Conservation (phyloP, 92 coral and sea anemone species). For the Desmophyllum pertusum region DNA sequence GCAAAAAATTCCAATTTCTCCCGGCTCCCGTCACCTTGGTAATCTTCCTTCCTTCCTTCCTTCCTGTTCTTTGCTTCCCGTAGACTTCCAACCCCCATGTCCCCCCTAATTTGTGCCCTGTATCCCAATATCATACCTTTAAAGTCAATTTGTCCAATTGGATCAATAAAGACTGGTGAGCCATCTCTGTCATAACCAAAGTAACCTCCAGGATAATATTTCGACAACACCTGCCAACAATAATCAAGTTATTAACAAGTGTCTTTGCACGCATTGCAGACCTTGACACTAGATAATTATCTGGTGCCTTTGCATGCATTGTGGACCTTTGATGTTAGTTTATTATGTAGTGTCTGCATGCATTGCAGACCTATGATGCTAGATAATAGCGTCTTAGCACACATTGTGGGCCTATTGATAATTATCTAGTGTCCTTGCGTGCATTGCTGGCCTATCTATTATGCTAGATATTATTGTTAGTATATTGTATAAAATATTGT, state of each 20-base stretch:
- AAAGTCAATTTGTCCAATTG: conserved; percentile 84
- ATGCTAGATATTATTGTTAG: too few species aligned
- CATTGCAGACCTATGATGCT: too few species aligned
- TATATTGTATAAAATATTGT: background rate
- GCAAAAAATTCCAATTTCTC: background rate
- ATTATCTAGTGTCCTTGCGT: too few species aligned
- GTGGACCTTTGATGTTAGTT: too few species aligned
- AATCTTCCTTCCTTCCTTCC: background rate
- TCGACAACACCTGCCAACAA: conserved; percentile 59
- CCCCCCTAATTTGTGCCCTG: background rate
- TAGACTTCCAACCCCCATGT: background rate
- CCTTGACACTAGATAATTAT: too few species aligned
- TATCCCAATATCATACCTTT: conserved; percentile 48
- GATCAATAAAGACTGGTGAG: conserved; percentile 79
- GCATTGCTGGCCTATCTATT: too few species aligned
- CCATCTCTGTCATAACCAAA: conserved; percentile 84
- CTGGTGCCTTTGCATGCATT: too few species aligned
- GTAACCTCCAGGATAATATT: conserved; percentile 81
- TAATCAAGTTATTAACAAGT: background rate
- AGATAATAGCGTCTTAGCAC: too few species aligned
- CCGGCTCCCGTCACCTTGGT: too few species aligned
- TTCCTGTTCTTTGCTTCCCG: background rate
- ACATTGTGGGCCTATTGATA: too few species aligned
- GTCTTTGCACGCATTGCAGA: too few species aligned
- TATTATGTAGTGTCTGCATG: too few species aligned